Evolutionary conservation across 2,888 invertebrate species (phyloP).

Genomic region (Spilarctia lutea): DNA sequence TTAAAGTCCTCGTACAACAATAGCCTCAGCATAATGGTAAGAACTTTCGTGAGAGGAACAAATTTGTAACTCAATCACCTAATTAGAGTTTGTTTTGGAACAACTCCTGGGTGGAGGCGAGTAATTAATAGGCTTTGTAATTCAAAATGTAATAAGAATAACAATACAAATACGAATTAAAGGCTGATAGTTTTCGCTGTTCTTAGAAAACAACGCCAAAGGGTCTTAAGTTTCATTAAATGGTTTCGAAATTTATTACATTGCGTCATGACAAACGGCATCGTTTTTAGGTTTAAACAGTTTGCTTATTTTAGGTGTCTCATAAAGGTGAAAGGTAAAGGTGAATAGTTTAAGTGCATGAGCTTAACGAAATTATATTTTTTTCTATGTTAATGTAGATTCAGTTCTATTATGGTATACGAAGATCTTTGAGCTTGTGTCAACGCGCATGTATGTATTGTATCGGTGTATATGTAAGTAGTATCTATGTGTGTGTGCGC

Average conservation of each 20-base stretch:
- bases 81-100: slow-evolving; percentile 76
- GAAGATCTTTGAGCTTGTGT: too few relatives aligned
- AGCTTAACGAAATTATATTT: not conserved
- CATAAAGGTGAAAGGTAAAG: not conserved
- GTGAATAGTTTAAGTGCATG: not conserved
- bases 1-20: slow-evolving; percentile 51
- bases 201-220: not conserved
- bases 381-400: not conserved
- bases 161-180: slow-evolving; percentile 24
- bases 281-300: not conserved
- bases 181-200: not conserved
- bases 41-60: slow-evolving; percentile 59
- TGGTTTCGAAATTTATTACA: not conserved
- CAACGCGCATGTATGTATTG: too few relatives aligned
- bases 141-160: slow-evolving; percentile 41
- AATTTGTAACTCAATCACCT: slow-evolving; percentile 79
- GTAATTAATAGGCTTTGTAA: slow-evolving; percentile 66
- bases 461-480: too few relatives aligned
- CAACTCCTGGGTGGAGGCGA: slow-evolving; percentile 59
- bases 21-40: slow-evolving; percentile 61
- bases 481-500: too few relatives aligned
- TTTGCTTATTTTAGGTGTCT: not conserved
- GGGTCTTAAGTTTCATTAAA: not conserved
- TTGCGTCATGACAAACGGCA: not conserved
- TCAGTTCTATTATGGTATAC: too few relatives aligned